Percentiles rank a stretch among this genome's conserved stretches.
These are phyloP conservation scores for Grantiella picta DNA, from an alignment of 2,113 vertebrate species.

Conservation along the genomic window DNA sequence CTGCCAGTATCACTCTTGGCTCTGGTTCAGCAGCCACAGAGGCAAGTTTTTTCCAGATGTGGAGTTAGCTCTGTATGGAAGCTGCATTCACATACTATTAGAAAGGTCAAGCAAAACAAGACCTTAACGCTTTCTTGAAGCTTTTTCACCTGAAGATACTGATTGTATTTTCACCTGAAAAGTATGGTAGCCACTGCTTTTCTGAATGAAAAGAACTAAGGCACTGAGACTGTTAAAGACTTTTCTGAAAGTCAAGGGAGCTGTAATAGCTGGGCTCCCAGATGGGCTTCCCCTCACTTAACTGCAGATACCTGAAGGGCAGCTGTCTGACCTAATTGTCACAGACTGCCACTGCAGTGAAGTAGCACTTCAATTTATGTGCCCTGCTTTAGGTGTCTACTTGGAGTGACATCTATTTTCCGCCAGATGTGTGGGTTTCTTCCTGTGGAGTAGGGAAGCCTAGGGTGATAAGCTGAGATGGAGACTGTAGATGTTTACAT, in stretches of 20 bases:
- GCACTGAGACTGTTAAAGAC: neutral
- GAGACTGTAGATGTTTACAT: neutral
- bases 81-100: neutral
- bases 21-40: neutral
- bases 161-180: neutral
- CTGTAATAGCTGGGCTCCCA: neutral
- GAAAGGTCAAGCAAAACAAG: slow-evolving; percentile 11
- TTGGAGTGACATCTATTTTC: neutral
- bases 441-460: neutral
- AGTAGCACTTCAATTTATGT: neutral
- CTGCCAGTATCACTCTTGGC: slow-evolving; percentile 47
- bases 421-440: neutral
- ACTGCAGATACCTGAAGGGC: neutral
- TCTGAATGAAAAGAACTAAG: neutral
- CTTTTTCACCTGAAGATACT: neutral
- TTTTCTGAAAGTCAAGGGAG: neutral
- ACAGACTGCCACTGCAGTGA: neutral
- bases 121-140: neutral
- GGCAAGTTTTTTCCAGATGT: slow-evolving; percentile 20
- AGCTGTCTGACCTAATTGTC: neutral
- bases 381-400: neutral
- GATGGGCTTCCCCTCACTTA: neutral
- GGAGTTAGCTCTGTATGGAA: slow-evolving; percentile 21
- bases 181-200: neutral
- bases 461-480: neutral